Conservation (phyloP, 2,113 vertebrate species). For the Lepus europaeus region DNA sequence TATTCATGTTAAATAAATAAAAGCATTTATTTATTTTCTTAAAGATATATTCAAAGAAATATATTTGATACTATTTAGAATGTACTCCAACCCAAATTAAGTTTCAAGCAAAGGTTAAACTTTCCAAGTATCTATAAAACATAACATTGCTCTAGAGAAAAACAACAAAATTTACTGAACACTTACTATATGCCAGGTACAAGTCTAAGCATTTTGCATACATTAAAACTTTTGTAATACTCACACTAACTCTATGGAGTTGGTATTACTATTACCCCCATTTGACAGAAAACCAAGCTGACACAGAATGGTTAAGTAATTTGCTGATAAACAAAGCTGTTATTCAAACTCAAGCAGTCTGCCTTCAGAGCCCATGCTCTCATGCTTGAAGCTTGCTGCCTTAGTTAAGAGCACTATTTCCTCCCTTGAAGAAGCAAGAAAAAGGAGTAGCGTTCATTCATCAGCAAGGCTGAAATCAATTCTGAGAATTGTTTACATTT, state of each 20-base stretch:
- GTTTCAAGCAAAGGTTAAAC: not conserved
- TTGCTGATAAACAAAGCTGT: not conserved
- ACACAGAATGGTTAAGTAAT: not conserved
- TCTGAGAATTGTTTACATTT: not conserved
- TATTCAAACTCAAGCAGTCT: not conserved
- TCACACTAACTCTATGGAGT: not conserved
- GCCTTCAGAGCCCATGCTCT: not conserved
- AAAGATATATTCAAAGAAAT: conserved; percentile 36
- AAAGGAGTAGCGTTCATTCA: not conserved
- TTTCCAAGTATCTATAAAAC: conserved; percentile 8
- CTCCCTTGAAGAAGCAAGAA: not conserved
- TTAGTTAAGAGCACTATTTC: not conserved
- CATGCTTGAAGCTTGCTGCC: not conserved
- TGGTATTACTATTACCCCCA: too few relatives aligned
- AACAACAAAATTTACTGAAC: not conserved
- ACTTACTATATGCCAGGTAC: too few relatives aligned
- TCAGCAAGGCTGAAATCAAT: not conserved
- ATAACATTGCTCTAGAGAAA: not conserved
- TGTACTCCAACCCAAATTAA: not conserved
- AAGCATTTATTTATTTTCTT: not conserved
- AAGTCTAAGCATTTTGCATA: not conserved
- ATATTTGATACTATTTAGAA: not conserved
- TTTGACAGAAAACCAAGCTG: not conserved
- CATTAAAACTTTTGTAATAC: not conserved
- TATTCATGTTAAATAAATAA: not conserved